Conservation (phyloP, 2,797 vertebrate genomes). For the Pipistrellus kuhlii region DNA sequence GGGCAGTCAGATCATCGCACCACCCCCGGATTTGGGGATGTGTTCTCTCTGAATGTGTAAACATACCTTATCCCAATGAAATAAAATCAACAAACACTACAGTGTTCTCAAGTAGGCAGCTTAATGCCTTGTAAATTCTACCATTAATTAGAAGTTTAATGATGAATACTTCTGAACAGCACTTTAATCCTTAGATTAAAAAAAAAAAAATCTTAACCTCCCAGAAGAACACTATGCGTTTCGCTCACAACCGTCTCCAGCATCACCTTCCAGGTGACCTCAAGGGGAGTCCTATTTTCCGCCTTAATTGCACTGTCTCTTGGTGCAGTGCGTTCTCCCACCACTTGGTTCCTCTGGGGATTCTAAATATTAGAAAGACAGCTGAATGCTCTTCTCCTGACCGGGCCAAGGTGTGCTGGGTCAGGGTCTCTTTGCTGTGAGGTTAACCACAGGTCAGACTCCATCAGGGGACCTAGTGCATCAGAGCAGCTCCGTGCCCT, state of each 20-base stretch:
- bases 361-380: not conserved
- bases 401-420: not conserved
- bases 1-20: not conserved
- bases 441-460: not conserved
- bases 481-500: not conserved
- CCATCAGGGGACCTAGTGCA: not conserved
- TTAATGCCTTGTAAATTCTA: not conserved
- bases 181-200: not conserved
- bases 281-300: not conserved
- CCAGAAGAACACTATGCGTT: not conserved
- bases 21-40: not conserved
- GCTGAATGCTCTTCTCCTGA: not conserved
- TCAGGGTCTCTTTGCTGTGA: not conserved
- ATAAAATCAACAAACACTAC: not conserved
- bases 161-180: not conserved
- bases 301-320: not conserved
- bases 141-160: not conserved
- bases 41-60: not conserved
- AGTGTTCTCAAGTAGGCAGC: not conserved
- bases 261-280: not conserved
- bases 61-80: not conserved
- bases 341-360: not conserved
- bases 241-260: not conserved
- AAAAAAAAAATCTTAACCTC: not conserved
- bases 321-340: not conserved